Base-by-base conservation (phyloP, 2,113 vertebrate genomes). In the Lanius ludovicianus region DNA sequence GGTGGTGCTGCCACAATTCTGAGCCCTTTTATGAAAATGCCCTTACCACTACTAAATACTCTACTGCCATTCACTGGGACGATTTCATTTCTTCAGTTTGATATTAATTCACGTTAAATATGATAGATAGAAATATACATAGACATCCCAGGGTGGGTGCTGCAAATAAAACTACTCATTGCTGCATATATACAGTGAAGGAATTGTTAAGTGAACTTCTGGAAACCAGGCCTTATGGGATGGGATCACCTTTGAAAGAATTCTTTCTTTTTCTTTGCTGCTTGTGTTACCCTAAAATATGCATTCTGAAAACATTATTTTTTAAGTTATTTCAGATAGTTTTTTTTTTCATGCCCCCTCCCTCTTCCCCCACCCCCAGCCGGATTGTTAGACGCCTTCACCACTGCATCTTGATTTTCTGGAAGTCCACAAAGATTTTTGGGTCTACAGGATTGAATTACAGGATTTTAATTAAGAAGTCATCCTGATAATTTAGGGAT, bases 321-420 rank as follows among this genome's bases (percentile, higher is more conserved):
- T 68, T 47, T 19, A 77, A 74, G 10, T 78, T 67, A 37, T 77
- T 86, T 88, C 44, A 75, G 27, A 42, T 49, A 44, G 1, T 41
- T 82, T 76, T 44, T 71, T 71, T 85, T 27, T 93, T 75, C 27
- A 69, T 81, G 59, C 13, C 3, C 6, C 4, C 4, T 4, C 3
- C 2, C 21, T 10, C 9, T 2, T 1, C 10, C 9, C 2, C 1
- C 10, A 0, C 31, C 1, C 10, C 4, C 4, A 10, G 35, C 25
- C 42, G 31, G 46, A 68, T n/a, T 62, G 23, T 69, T 56, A 84
- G 27, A 59, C 12, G 30, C 39, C 41, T 65, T 53, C 11, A 57
- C 15, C 25, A 33, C 39, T 63, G 63, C 37, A 50, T 42, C 39
- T 30, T 73, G 10, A 4, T 69, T 88, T 93, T 80, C 55, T 55